Percentiles rank a stretch among this genome's conserved stretches.
phyloP scores from a whole-genome alignment of 2,888 invertebrate species.

The Drosophila nr. perissopoda region DNA sequence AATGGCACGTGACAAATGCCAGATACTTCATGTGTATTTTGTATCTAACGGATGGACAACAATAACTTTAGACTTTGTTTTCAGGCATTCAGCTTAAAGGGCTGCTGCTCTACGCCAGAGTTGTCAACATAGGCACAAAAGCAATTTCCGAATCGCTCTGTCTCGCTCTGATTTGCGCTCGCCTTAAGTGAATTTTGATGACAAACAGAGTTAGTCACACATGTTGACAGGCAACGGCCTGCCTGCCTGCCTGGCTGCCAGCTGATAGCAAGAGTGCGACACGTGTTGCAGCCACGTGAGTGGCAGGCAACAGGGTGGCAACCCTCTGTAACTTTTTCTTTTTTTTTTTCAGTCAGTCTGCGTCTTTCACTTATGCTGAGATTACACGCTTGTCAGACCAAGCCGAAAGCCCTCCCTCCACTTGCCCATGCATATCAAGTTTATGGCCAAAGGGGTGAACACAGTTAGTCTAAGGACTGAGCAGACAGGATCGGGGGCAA shows the following conservation, averaged over 20 bases:
- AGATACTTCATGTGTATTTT: constrained; percentile 22
- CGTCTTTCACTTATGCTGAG: constrained; percentile 59
- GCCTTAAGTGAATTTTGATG: constrained; percentile 68
- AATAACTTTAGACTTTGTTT: constrained; percentile 10
- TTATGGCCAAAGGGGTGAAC: constrained; percentile 29
- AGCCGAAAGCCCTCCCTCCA: constrained; percentile 36
- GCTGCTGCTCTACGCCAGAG: constrained; percentile 4
- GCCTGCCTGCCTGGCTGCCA: constrained; percentile 19
- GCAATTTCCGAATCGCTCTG: constrained; percentile 23
- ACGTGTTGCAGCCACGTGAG: constrained; percentile 67
- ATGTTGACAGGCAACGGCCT: constrained; percentile 60
- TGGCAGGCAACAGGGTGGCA: constrained; percentile 11
- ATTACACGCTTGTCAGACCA: constrained; percentile 73
- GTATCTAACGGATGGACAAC: constrained; percentile 16
- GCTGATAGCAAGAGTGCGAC: constrained; percentile 54
- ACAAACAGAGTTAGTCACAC: constrained; percentile 56
- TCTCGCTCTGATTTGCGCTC: constrained; percentile 6
- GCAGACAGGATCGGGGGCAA: neutral
- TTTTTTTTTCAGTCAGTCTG: constrained; percentile 22
- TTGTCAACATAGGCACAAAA: constrained; percentile 30
- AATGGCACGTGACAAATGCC: constrained; percentile 65
- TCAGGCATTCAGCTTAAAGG: constrained; percentile 5
- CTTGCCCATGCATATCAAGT: constrained; percentile 51
- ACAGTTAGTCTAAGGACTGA: neutral
- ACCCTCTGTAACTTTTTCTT: constrained; percentile 10